phyloP scores from a whole-genome alignment of 1,140 invertebrate species.

The Megathymus violae region DNA sequence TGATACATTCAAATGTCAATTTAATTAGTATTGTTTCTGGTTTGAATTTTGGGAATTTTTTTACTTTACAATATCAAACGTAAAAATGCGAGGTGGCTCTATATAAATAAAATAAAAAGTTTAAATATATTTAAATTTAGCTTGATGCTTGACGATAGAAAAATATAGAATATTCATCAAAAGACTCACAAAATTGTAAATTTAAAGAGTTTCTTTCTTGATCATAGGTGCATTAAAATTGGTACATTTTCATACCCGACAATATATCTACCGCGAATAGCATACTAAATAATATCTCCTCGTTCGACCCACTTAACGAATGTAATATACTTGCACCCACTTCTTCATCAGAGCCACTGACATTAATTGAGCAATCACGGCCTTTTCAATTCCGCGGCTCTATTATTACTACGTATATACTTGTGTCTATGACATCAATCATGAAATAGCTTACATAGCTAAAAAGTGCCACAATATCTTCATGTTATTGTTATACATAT shows the following conservation, averaged over 20 bases:
- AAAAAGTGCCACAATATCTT: no score
- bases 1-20: no score
- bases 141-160: no score
- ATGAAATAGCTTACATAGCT: no score
- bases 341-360: slow-evolving; percentile 38
- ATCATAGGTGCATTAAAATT: not conserved
- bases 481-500: no score
- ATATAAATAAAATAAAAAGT: no score
- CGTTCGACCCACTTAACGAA: slow-evolving; percentile 15
- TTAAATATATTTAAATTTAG: no score
- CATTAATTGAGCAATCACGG: slow-evolving; percentile 26
- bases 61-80: no score
- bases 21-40: no score
- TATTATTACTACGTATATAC: slow-evolving; percentile 19
- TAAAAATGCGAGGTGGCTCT: no score
- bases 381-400: slow-evolving; percentile 11
- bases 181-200: not conserved
- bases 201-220: not conserved
- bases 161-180: no score
- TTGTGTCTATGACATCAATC: slow-evolving; percentile 1
- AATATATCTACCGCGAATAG: not conserved
- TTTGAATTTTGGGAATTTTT: no score
- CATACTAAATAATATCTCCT: not conserved
- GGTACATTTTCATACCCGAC: not conserved
- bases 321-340: slow-evolving; percentile 34